Base-by-base conservation (phyloP, 2,113 vertebrate species). In the Centropus bengalensis region DNA sequence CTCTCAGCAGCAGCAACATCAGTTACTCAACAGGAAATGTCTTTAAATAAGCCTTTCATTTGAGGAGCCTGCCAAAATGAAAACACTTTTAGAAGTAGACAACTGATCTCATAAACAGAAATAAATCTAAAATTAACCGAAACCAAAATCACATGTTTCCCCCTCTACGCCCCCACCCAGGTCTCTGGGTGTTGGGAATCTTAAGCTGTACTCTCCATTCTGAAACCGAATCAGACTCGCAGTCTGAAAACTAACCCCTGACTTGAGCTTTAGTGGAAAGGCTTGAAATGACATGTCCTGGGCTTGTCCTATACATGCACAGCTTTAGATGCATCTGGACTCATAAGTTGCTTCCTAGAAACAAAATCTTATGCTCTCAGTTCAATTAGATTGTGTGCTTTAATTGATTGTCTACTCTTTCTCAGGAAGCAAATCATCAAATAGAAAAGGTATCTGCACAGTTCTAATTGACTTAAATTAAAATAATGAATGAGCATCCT, bases 61-160 rank as follows among this genome's bases (percentile, higher is more conserved):
- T 87, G 79, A 96, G 76, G n/a, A 95, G 86, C 88, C 89, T 95
- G 92, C 89, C 94, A 95, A 96, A 96, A 88, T 8, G 51, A 86
- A 95, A 95, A 93, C 93, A 54, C 55, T 96, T 94, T 96, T 95
- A 94, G 94, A 96, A 94, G 94, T 63, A 96, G 93, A 94, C 73
- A 97, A 95, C 79, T 93, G 91, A 92, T 94, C 86, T 96, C 88
- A 91, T 88, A 94, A 96, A 95, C 87, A 96, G 95, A 97, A 86
- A 96, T 95, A 94, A 84, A 82, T 76, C 84, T 92, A 94, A 96
- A 94, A 90, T 93, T 86, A 92, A 91, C 86, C 63, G 88, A 88
- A 96, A 88, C 78, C 70, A 92, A 96, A 96, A 95, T 96, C 93
- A 95, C 75, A 82, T 94, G 75, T 86, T 91, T 20, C 38, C 58